A percentile compares a stretch with the other conserved stretches of the same genome.
Conservation (phyloP, 2,797 vertebrate genomes). For the Pseudomugil gertrudae region DNA sequence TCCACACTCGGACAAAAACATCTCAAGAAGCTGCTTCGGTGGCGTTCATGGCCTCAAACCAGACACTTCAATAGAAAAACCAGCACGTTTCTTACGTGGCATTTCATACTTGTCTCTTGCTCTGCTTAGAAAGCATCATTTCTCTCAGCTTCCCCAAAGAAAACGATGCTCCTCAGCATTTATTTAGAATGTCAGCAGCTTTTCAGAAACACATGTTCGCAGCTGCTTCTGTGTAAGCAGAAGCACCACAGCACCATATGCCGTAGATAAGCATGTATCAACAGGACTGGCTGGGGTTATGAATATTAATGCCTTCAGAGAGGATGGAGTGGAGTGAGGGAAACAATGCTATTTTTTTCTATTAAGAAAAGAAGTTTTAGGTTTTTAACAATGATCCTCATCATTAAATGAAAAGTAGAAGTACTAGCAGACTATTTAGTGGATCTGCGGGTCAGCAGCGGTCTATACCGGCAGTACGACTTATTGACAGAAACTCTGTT, state of each 20-base stretch:
- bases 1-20: conserved; percentile 12
- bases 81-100: neutral
- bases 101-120: neutral
- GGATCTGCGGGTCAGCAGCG: conserved; percentile 28
- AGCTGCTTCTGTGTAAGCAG: conserved; percentile 9
- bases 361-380: neutral
- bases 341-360: neutral
- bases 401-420: neutral
- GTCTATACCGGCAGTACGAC: conserved; percentile 56
- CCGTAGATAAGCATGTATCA: conserved; percentile 1
- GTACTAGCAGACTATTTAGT: conserved; percentile 7
- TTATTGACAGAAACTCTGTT: conserved; percentile 72
- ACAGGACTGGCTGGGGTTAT: neutral
- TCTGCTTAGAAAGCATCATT: neutral
- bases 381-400: neutral
- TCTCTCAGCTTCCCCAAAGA: neutral
- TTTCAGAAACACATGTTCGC: conserved; percentile 5
- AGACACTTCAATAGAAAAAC: neutral
- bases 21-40: neutral
- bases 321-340: conserved; percentile 1
- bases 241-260: neutral
- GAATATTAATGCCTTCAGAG: conserved; percentile 5
- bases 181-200: neutral
- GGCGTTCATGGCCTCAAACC: neutral
- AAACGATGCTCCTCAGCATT: neutral